phyloP scores from a whole-genome alignment of 2,888 invertebrate genomes.

The Oxytorus armatus region DNA sequence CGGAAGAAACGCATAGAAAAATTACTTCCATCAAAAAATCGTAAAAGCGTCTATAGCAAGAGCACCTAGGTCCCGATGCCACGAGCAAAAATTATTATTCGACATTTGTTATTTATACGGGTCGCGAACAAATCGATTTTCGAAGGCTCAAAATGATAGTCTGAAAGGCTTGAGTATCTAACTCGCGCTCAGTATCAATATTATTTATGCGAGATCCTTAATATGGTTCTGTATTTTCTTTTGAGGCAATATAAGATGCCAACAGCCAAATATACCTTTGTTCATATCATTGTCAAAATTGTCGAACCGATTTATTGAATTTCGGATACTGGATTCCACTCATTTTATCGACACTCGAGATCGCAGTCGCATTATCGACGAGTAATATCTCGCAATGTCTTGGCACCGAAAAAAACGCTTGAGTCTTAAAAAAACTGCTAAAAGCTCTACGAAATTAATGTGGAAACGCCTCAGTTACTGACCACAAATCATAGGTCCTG shows the following conservation, averaged over 20 bases:
- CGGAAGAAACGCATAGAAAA: conserved; percentile 67
- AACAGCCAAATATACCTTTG: neutral
- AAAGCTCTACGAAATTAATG: conserved; percentile 11
- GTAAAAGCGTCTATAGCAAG: conserved; percentile 48
- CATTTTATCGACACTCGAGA: conserved; percentile 6
- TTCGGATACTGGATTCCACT: conserved; percentile 11
- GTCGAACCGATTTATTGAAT: neutral
- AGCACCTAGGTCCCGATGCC: conserved; percentile 55
- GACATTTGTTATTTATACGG: conserved; percentile 9
- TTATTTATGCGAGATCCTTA: conserved; percentile 68
- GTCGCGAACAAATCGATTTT: neutral
- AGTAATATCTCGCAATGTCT: conserved; percentile 1
- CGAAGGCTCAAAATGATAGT: neutral
- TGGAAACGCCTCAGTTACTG: neutral
- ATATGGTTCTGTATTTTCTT: conserved; percentile 54
- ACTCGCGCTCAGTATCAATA: conserved; percentile 30
- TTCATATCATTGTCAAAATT: conserved; percentile 18
- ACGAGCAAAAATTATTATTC: conserved; percentile 51
- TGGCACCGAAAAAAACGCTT: neutral
- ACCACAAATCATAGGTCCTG: neutral
- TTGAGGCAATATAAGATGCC: neutral
- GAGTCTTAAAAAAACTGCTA: neutral
- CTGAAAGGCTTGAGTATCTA: neutral
- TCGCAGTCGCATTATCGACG: neutral
- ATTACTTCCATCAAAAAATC: neutral